Evolutionary conservation across 2,888 invertebrate genomes (phyloP).

Genomic region (Oxytorus armatus): DNA sequence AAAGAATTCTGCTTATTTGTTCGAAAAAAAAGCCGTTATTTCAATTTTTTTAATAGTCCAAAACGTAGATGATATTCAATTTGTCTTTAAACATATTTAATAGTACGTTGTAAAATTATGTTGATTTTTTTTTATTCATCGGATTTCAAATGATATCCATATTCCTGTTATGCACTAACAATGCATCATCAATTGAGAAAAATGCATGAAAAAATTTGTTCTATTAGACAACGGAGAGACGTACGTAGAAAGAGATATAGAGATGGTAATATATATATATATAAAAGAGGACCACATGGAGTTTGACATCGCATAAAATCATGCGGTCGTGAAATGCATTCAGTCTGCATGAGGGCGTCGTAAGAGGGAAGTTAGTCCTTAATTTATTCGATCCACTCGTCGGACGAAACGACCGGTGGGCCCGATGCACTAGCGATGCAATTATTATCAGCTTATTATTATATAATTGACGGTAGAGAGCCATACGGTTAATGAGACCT

Average conservation of each 20-base stretch:
- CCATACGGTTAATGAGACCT: slow-evolving; percentile 82
- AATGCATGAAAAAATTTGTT: slow-evolving; percentile 52
- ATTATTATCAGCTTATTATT: slow-evolving; percentile 84
- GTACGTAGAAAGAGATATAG: slow-evolving; percentile 14
- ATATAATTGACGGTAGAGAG: slow-evolving; percentile 82
- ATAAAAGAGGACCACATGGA: slow-evolving; percentile 57
- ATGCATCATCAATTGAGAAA: slow-evolving; percentile 56
- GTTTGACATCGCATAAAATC: slow-evolving; percentile 62
- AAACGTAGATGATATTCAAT: too few species aligned
- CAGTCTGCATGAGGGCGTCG: slow-evolving; percentile 70
- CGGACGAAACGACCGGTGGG: slow-evolving; percentile 73
- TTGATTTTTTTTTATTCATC: slow-evolving; percentile 3
- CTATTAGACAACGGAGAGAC: slow-evolving; percentile 35
- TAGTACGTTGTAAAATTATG: neutral
- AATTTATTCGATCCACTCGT: slow-evolving; percentile 74
- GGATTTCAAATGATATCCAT: neutral
- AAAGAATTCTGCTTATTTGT: too few species aligned
- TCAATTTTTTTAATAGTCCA: too few species aligned
- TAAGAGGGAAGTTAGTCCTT: slow-evolving; percentile 78
- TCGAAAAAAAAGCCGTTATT: too few species aligned
- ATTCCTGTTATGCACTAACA: slow-evolving; percentile 17
- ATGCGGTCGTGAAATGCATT: slow-evolving; percentile 61
- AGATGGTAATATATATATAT: slow-evolving; percentile 42
- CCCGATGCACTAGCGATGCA: slow-evolving; percentile 82
- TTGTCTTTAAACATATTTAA: too few species aligned